Evolutionary conservation across 1,140 invertebrate genomes (phyloP).

Genomic region (Odontomachus brunneus): DNA sequence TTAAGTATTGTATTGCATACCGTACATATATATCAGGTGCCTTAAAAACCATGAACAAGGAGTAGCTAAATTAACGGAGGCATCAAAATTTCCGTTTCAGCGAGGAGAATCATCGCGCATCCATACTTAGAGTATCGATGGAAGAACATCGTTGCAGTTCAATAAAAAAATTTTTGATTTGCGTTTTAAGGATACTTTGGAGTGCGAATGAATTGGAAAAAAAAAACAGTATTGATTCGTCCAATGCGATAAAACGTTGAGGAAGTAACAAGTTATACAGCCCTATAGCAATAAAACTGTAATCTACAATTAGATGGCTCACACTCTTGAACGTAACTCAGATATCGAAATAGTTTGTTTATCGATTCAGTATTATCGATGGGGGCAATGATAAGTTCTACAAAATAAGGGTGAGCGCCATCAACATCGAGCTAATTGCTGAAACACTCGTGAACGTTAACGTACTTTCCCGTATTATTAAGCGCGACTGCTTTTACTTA

Average conservation of each 20-base stretch:
- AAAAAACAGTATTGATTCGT: slow-evolving; percentile 81
- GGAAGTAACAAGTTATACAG: slow-evolving; percentile 66
- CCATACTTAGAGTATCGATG: slow-evolving; percentile 53
- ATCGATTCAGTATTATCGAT: slow-evolving; percentile 55
- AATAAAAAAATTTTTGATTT: slow-evolving; percentile 58
- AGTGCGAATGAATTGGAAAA: slow-evolving; percentile 66
- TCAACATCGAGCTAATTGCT: slow-evolving; percentile 18
- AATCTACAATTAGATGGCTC: slow-evolving; percentile 76
- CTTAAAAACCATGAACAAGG: slow-evolving; percentile 76
- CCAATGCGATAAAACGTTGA: slow-evolving; percentile 75
- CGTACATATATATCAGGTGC: slow-evolving; percentile 68
- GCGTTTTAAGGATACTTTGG: slow-evolving; percentile 39
- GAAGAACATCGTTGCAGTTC: slow-evolving; percentile 31
- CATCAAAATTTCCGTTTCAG: slow-evolving; percentile 66
- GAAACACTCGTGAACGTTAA: not conserved
- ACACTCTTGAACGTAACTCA: slow-evolving; percentile 50
- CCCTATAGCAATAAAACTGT: slow-evolving; percentile 74
- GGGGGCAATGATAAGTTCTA: slow-evolving; percentile 51
- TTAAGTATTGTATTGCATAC: slow-evolving; percentile 57
- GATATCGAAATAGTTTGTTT: slow-evolving; percentile 69
- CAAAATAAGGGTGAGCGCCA: slow-evolving; percentile 12
- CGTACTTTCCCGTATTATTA: slow-evolving; percentile 5
- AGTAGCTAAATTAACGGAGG: slow-evolving; percentile 65
- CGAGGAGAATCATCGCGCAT: slow-evolving; percentile 58
- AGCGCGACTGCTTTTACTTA: slow-evolving; percentile 5